phyloP scores from a whole-genome alignment of 2,113 vertebrate genomes.

The Oplegnathus fasciatus region DNA sequence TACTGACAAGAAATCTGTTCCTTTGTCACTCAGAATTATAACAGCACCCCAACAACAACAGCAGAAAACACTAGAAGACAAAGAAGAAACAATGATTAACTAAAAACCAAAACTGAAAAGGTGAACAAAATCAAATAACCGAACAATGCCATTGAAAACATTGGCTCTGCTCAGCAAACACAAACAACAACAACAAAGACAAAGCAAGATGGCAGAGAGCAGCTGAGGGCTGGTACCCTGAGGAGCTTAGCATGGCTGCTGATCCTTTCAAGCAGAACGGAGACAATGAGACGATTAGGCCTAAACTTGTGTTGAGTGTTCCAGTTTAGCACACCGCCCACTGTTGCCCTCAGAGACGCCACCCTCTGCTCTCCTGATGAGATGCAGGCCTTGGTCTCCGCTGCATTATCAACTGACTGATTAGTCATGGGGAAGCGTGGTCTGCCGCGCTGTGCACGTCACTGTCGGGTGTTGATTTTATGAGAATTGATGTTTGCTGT shows the following conservation, averaged over 20 bases:
- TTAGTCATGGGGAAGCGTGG: conserved; percentile 35
- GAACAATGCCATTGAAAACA: not conserved
- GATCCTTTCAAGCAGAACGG: conserved; percentile 78
- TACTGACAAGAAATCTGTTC: not conserved
- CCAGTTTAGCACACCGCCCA: conserved; percentile 59
- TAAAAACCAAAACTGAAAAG: conserved; percentile 13
- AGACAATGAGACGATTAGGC: conserved; percentile 79
- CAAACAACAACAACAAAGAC: conserved; percentile 45
- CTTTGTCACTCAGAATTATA: not conserved
- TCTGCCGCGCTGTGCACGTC: not conserved
- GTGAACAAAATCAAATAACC: conserved; percentile 21
- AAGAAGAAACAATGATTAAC: not conserved
- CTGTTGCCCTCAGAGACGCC: conserved; percentile 45
- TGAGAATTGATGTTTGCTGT: conserved; percentile 38
- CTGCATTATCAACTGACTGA: conserved; percentile 40
- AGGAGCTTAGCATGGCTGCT: conserved; percentile 71
- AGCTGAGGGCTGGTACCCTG: conserved; percentile 59
- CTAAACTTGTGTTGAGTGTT: conserved; percentile 70
- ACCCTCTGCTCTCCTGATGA: conserved; percentile 38
- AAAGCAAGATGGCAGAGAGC: conserved; percentile 68
- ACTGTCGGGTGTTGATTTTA: conserved; percentile 37
- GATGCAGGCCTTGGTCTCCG: conserved; percentile 1
- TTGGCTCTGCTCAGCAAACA: conserved; percentile 23
- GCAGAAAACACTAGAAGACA: not conserved
- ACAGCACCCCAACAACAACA: not conserved